These are phyloP conservation scores for Dunckerocampus dactyliophorus DNA, from an alignment of 2,113 vertebrate species.

Conservation along the genomic window DNA sequence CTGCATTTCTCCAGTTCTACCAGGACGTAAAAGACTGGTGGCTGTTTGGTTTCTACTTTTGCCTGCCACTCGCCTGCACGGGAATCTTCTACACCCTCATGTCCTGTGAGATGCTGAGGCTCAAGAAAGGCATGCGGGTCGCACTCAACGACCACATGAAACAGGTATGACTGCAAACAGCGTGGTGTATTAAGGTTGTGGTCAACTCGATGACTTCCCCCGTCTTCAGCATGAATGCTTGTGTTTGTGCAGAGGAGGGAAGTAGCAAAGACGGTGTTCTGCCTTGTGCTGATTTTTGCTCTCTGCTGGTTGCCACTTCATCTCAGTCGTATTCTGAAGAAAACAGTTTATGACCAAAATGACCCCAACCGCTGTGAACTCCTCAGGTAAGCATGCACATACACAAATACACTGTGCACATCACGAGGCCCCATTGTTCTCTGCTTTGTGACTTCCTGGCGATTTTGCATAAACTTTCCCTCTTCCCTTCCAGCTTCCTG, in stretches of 20 bases:
- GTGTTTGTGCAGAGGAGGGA: conserved; percentile 76
- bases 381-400: conserved; percentile 74
- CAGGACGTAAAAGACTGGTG: conserved; percentile 86
- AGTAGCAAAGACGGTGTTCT: conserved; percentile 90
- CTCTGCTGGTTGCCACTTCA: conserved; percentile 91
- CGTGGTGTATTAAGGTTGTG: neutral
- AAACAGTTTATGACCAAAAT: conserved; percentile 79
- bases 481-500: conserved; percentile 74
- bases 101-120: conserved; percentile 88
- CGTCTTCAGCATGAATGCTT: neutral
- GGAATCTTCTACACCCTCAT: conserved; percentile 89
- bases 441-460: conserved; percentile 36
- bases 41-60: conserved; percentile 90
- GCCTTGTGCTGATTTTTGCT: conserved; percentile 86
- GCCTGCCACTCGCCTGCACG: conserved; percentile 83
- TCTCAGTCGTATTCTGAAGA: conserved; percentile 87
- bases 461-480: conserved; percentile 27
- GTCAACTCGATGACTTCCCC: too few species aligned
- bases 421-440: conserved; percentile 44
- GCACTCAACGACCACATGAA: conserved; percentile 92
- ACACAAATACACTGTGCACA: neutral
- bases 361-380: conserved; percentile 86
- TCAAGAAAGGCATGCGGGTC: conserved; percentile 85
- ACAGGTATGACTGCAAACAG: conserved; percentile 67
- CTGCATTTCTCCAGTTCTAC: conserved; percentile 73